Percentiles rank a stretch among this genome's conserved stretches.
These are phyloP conservation scores for Ornithorhynchus anatinus DNA, from an alignment of 2,113 vertebrate species.

Conservation along the genomic window DNA sequence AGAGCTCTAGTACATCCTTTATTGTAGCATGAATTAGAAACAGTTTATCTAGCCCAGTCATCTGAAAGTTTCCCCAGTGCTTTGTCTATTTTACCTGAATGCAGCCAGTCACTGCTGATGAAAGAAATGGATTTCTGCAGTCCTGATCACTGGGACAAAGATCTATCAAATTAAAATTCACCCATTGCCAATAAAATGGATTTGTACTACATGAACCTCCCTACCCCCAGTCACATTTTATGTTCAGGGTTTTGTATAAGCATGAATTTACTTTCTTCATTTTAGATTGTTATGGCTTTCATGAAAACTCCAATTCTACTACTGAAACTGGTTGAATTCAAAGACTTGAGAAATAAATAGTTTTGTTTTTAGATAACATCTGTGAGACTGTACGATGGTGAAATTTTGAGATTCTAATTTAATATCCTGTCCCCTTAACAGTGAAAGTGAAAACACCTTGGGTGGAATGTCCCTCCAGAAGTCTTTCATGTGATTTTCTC, in stretches of 20 bases:
- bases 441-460: no score
- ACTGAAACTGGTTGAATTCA: no score
- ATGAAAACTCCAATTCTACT: not conserved
- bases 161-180: no score
- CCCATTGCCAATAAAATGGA: conserved; percentile 28
- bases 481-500: no score
- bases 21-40: not conserved
- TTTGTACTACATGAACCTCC: conserved; percentile 14
- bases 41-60: conserved; percentile 1
- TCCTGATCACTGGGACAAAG: not conserved
- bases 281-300: conserved; percentile 12
- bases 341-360: no score
- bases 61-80: not conserved
- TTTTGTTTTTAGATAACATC: no score
- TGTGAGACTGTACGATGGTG: no score
- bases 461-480: no score
- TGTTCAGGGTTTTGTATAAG: no score
- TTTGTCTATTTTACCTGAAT: not conserved
- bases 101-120: not conserved
- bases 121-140: conserved; percentile 8
- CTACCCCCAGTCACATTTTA: conserved; percentile 1
- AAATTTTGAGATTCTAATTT: no score
- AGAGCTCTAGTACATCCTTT: not conserved
- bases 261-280: not conserved
- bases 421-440: no score